A percentile compares a stretch with the other conserved stretches of the same genome.
Evolutionary conservation across 2,113 vertebrate species (phyloP).

Genomic region (Pollimyrus isidori): DNA sequence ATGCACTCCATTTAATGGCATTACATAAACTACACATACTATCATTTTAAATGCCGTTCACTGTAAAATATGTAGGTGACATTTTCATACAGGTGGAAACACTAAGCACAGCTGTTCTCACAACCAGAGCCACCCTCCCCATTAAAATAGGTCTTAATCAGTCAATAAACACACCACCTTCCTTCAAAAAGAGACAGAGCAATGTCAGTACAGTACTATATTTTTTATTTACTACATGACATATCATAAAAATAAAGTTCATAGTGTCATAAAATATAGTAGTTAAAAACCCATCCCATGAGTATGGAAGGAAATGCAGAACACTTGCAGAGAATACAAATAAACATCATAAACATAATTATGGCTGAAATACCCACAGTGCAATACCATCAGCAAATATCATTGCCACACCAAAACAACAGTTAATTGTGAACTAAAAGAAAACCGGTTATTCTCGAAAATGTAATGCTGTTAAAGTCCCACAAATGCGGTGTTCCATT

Average conservation of each 20-base stretch:
- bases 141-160: background rate
- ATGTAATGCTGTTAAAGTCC: background rate
- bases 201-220: conserved; percentile 1
- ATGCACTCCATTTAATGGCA: background rate
- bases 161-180: background rate
- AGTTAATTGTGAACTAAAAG: background rate
- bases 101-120: background rate
- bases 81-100: background rate
- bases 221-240: background rate
- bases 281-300: background rate
- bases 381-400: conserved; percentile 10
- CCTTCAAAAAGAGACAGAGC: background rate
- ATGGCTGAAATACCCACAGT: conserved; percentile 13
- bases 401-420: background rate
- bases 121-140: background rate
- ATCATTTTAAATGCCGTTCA: background rate
- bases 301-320: background rate
- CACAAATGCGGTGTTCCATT: background rate
- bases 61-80: background rate
- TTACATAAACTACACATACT: background rate
- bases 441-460: background rate
- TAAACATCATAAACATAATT: background rate
- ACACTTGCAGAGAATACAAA: background rate
- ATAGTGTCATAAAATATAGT: conserved; percentile 2
- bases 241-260: conserved; percentile 17